Conservation (phyloP, 92 coral and sea anemone genomes). For the Pocillopora meandrina region DNA sequence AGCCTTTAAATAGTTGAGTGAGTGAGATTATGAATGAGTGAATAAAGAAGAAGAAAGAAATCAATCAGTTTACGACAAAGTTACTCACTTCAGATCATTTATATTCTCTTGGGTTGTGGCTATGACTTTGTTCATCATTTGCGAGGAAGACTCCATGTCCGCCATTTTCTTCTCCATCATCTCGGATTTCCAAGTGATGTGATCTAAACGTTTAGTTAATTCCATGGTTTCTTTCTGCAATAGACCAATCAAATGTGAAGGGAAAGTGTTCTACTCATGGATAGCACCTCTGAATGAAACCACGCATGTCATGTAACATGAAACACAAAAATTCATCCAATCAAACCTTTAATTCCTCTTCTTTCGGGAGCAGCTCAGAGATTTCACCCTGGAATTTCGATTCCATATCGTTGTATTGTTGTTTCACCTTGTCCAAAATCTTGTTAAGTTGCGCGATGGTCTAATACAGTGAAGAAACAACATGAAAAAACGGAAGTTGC, state of each 20-base stretch:
- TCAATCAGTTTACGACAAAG: not conserved
- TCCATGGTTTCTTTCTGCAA: constrained; percentile 81
- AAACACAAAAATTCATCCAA: not conserved
- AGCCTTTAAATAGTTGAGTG: not conserved
- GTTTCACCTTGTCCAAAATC: constrained; percentile 81
- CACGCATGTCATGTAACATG: too few species aligned
- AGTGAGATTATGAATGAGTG: not conserved
- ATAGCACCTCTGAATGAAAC: not conserved
- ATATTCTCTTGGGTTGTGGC: constrained; percentile 72
- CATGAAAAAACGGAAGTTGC: too few species aligned
- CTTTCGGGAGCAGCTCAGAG: constrained; percentile 69
- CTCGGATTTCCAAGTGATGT: constrained; percentile 94
- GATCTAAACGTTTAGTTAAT: constrained; percentile 80
- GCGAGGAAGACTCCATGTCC: constrained; percentile 89
- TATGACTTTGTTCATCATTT: constrained; percentile 88
- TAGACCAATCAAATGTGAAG: not conserved
- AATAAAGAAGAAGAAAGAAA: not conserved
- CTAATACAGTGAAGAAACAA: constrained; percentile 46
- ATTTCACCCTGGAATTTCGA: constrained; percentile 75
- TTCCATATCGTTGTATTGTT: constrained; percentile 91
- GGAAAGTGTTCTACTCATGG: not conserved
- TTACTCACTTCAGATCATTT: constrained; percentile 77
- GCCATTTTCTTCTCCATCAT: constrained; percentile 95
- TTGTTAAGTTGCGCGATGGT: constrained; percentile 84
- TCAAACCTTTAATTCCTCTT: constrained; percentile 71